Base-by-base conservation (phyloP, 2,113 vertebrate genomes). In the Leptocoma aspasia region DNA sequence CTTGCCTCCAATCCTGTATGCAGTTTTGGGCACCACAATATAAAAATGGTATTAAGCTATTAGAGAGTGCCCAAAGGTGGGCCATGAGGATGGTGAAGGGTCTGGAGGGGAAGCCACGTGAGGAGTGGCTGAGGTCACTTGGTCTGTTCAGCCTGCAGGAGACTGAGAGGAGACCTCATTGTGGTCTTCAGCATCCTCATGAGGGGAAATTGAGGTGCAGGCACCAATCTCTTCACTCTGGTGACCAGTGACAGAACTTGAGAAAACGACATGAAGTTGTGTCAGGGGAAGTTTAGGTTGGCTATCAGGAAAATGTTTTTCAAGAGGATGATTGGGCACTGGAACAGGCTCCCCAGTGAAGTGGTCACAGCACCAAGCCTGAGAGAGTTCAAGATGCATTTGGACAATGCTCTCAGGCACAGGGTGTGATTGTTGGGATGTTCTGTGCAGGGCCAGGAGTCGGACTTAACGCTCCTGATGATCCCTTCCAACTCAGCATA, bases 31-130 rank as follows among this genome's bases (percentile, higher is more conserved):
- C 33, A 81, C 10, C 27, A n/a, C 33, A 59, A 39, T 39, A 39
- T 20, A 14, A 44, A 59, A 41, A 66, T 50, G 33, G 7, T 3
- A 44, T 44, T 31, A 52, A 57, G 13, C 15, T 4, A 24, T 23
- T 30, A 66, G 23, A 65, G 22, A 30, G 23, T 33, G 24, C 73
- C 69, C 13, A 24, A 73, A 66, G 23, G 9, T 52, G 19, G 44
- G 23, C 37, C 28, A 45, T 0, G 0, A 52, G 45, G 37, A 52
- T 66, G 33, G 19, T 44, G 52, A 82, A 52, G 37, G 15, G 23
- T 52, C 23, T 30, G 23, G 28, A 73, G n/a, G 7, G 7, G 10
- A 81, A 73, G 37, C 37, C 19, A 14, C 0, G 0, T 14, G 15
- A 81, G 59, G 37, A 73, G 27, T 0, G 1, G 15, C 50, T 81